Conservation (phyloP, 2,797 vertebrate species). For the Cercopithecus diana region DNA sequence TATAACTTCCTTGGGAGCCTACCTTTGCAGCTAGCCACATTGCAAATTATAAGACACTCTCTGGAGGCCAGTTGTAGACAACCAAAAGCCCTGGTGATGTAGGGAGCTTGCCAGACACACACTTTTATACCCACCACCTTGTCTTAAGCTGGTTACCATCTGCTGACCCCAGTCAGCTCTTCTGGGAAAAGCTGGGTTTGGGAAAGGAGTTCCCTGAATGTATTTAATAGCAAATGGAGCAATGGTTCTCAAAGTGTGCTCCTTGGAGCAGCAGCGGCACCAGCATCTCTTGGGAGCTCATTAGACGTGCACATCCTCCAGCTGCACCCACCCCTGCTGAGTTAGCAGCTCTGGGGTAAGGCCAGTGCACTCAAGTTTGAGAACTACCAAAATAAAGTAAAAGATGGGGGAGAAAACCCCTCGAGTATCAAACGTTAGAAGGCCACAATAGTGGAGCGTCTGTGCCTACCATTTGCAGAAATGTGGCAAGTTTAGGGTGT, state of each 20-base stretch:
- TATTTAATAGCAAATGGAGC: background rate
- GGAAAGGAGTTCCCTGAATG: background rate
- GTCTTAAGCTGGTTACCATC: background rate
- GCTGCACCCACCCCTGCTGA: background rate
- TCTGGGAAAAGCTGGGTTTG: background rate
- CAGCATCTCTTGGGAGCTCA: background rate
- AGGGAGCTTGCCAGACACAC: no score
- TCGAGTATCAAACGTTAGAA: background rate
- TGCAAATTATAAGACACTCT: background rate
- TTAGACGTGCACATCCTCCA: background rate
- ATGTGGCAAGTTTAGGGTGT: background rate
- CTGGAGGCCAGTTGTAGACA: background rate
- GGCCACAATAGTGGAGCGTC: background rate
- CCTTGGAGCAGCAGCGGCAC: background rate
- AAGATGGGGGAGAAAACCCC: background rate
- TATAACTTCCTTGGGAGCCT: background rate
- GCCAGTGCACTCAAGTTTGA: background rate
- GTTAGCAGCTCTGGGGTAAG: background rate
- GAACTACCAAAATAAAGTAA: background rate
- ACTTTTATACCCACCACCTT: background rate
- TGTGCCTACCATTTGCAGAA: accelerated
- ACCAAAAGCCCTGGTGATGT: background rate
- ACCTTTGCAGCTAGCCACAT: background rate
- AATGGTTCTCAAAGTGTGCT: background rate
- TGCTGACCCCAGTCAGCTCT: background rate